Conservation (phyloP, 1,140 invertebrate species). For the Drosophila nikananu region DNA sequence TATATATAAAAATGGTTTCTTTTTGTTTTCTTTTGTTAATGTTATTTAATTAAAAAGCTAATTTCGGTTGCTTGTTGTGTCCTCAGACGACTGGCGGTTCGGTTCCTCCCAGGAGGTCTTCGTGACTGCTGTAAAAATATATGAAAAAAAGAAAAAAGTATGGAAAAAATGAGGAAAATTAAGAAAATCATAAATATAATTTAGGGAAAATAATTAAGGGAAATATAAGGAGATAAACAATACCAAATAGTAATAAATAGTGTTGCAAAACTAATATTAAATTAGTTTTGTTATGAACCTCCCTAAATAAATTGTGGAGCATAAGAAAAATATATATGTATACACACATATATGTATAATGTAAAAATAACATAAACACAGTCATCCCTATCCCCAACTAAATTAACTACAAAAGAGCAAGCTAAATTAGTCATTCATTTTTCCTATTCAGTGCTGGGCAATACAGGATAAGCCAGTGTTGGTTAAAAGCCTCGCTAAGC, state of each 20-base stretch:
- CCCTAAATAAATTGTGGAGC: not conserved
- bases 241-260: not conserved
- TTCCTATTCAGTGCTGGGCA: not conserved
- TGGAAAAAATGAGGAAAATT: slow-evolving; percentile 16
- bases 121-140: slow-evolving; percentile 42
- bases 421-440: not conserved
- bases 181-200: not conserved
- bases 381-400: too few species aligned
- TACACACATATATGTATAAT: slow-evolving; percentile 3
- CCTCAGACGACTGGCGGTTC: slow-evolving; percentile 80
- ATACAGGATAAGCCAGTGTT: slow-evolving; percentile 25
- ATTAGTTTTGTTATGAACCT: not conserved
- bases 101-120: slow-evolving; percentile 68
- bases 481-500: slow-evolving; percentile 32
- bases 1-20: slow-evolving; percentile 58
- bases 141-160: slow-evolving; percentile 12
- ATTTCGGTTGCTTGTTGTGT: slow-evolving; percentile 47
- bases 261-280: not conserved
- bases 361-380: not conserved
- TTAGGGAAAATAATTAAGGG: not conserved
- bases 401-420: not conserved
- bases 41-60: slow-evolving; percentile 74
- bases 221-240: not conserved
- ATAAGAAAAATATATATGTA: not conserved
- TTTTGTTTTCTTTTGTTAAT: slow-evolving; percentile 45